Evolutionary conservation across 2,888 invertebrate species (phyloP), one percentile per base, ranked within the genome.

Genomic region (Pyrocoelia pectoralis): DNA sequence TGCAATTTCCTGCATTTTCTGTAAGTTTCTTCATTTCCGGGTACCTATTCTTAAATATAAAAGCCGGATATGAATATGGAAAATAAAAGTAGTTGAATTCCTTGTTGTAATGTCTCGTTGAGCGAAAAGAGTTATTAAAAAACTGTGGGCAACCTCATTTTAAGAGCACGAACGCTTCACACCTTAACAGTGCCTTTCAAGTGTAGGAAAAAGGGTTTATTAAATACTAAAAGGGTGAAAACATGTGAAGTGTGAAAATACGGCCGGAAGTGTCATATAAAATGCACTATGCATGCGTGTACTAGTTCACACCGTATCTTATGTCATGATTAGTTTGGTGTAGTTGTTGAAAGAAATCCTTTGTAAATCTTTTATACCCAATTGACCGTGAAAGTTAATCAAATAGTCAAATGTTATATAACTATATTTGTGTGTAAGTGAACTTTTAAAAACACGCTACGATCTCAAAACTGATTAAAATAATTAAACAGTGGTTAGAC

Each of bases 231-330:
- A 65, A 61, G 61, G 53, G 41, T 61, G 61, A 29, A 56, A 65
- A 61, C 33, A 59, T 52, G 60, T 56, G 56, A 65, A 61, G 61
- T 65, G 65, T 65, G 61, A 65, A 65, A 65, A 65, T 65, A 64
- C 56, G 53, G 43, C 52, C 65, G 65, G 65, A 65, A 65, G 65
- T 65, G 48, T 56, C 50, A 61, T 65, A 50, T 65, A 61, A 57
- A 65, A 65, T 65, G 61, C 65, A 65, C 18, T 13, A 12, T 57
- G 53, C 59, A 52, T 51, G 24, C n/a, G n/a, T 24, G 52, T 55
- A 58, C 43, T 41, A 55, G 50, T 58, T 64, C 43, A 60, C 53
- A 61, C 53, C 18, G 38, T 51, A 56, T 56, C 56, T 6, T 24
- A 24, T 61, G 60, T 41, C 65, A 56, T 3, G 24, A 19, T 29